Evolutionary conservation across 2,797 vertebrate genomes (phyloP), one percentile per base, ranked within the genome.

Genomic region (Echiichthys vipera): DNA sequence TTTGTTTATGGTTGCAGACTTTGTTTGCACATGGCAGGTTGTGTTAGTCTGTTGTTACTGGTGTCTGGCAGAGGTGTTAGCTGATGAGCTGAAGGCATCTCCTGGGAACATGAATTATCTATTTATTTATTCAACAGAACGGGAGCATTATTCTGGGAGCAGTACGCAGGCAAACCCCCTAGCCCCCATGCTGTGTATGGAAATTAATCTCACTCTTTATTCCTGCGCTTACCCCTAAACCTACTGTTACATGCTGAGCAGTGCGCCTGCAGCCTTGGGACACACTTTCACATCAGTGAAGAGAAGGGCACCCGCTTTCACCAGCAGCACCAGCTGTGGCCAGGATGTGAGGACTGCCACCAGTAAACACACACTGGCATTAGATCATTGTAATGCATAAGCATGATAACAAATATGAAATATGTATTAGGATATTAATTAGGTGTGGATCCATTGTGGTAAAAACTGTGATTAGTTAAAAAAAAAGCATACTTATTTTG

Each of bases 61-160:
- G 46, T 79, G 68, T 76, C 95, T 95, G 84, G 95, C 94, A 40
- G 94, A 77, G 46, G 71, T 77, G 56, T 81, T 50, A 51, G 57
- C 56, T 78, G 78, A 88, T 30, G 65, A 79, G 66, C 67, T n/a
- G 17, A 77, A 88, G 85, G 84, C 76, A 50, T 88, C 89, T 89
- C 75, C 84, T 57, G 62, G 77, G 83, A 78, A 74, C 65, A 65
- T 55, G 65, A 81, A 81, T 87, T 74, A 89, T 90, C 80, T 86
- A 85, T 92, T 89, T 91, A 92, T 93, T 90, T 90, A 92, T 93
- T 91, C 85, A 86, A 61, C 77, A 84, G 72, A 85, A 83, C 22
- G 67, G 79, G 67, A 74, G 71, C 78, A 89, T 91, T 85, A 89
- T 89, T 90, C 76, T 87, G 77, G 80, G 46, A 80, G 70, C 72